Conservation (phyloP, 2,113 vertebrate genomes). For the Eulacestoma nigropectus region DNA sequence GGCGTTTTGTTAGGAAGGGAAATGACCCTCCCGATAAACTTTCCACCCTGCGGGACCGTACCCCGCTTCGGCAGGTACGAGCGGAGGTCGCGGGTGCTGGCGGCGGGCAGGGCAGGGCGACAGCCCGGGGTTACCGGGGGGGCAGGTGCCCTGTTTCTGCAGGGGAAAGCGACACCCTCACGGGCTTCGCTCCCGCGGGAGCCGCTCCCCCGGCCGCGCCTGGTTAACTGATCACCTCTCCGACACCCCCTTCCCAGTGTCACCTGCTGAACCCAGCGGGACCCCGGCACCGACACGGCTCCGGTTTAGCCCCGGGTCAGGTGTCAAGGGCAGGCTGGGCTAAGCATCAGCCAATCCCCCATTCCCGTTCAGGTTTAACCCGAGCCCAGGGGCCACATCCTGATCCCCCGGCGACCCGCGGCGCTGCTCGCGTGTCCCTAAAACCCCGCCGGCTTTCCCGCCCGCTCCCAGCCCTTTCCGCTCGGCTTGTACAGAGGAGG, state of each 20-base stretch:
- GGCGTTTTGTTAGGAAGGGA: background rate
- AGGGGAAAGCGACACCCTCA: constrained; percentile 7
- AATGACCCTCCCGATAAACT: background rate
- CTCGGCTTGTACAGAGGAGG: background rate
- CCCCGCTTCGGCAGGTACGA: background rate
- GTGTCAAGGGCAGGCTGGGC: background rate
- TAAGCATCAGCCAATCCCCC: background rate
- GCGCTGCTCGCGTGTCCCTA: background rate
- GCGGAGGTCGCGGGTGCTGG: constrained; percentile 14
- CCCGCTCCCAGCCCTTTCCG: background rate
- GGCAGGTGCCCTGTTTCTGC: constrained; percentile 41
- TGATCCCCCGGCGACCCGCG: background rate
- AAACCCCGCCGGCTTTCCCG: background rate
- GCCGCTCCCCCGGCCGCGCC: background rate
- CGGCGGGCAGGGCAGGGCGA: background rate
- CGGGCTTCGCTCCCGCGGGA: background rate
- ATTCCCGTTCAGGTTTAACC: background rate
- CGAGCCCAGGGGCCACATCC: background rate
- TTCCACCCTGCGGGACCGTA: background rate
- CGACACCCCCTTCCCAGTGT: background rate
- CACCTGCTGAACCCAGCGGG: background rate
- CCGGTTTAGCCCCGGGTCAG: background rate
- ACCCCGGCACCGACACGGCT: background rate
- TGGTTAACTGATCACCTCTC: background rate
- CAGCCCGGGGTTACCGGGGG: constrained; percentile 45